These are phyloP conservation scores for Fratercula arctica DNA, from an alignment of 2,797 vertebrate genomes.

Conservation along the genomic window DNA sequence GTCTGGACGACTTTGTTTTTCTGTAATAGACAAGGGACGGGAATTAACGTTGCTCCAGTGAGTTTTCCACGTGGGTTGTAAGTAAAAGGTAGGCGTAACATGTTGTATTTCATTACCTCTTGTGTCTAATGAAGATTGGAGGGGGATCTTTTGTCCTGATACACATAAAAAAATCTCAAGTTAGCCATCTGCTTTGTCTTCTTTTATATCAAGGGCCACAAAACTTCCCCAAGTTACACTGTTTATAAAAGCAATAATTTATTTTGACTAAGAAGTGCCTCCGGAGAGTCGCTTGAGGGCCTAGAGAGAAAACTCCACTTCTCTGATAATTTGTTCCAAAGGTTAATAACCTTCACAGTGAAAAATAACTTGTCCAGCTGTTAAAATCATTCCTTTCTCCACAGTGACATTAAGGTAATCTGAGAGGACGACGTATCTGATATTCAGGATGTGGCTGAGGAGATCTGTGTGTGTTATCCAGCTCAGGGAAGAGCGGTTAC, in stretches of 20 bases:
- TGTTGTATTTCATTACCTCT: accelerated
- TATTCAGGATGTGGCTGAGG: not conserved
- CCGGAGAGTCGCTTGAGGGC: not conserved
- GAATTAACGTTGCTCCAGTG: not conserved
- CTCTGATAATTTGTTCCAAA: not conserved
- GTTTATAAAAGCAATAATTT: not conserved
- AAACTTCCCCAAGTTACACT: not conserved
- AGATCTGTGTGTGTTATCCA: not conserved
- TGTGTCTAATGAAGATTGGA: not conserved
- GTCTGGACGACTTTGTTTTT: not conserved
- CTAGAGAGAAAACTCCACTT: not conserved
- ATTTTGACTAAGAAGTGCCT: not conserved
- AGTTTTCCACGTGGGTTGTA: not conserved
- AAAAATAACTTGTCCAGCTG: not conserved
- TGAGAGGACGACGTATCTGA: accelerated
- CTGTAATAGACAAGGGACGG: not conserved
- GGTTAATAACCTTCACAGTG: not conserved
- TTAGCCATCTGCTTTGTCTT: not conserved
- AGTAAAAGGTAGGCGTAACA: not conserved
- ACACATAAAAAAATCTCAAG: not conserved
- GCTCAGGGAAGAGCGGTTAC: not conserved
- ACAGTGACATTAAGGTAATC: not conserved
- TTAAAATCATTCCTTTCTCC: not conserved
- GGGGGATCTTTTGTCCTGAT: not conserved
- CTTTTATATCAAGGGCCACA: not conserved